phyloP scores from a whole-genome alignment of 2,797 vertebrate genomes.

The Lindbergichthys nudifrons region DNA sequence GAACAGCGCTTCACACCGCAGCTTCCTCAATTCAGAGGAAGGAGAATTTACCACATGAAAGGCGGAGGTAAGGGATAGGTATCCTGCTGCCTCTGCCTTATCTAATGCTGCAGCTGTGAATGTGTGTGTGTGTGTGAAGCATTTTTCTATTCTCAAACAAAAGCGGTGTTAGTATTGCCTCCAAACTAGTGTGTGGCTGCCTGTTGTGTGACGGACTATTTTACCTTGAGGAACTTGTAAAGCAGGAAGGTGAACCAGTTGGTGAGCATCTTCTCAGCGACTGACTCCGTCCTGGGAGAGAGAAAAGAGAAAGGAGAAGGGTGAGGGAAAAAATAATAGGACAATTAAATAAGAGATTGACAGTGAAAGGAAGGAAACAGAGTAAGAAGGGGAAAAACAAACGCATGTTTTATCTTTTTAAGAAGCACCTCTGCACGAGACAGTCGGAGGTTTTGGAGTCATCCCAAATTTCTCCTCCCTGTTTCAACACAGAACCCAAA shows the following conservation, averaged over 20 bases:
- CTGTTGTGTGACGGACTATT: slow-evolving; percentile 19
- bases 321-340: slow-evolving; percentile 10
- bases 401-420: background rate
- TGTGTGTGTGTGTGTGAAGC: slow-evolving; percentile 17
- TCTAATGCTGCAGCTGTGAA: slow-evolving; percentile 73
- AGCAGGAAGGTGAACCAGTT: slow-evolving; percentile 91
- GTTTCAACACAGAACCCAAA: slow-evolving; percentile 15
- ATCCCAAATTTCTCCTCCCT: background rate
- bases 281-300: slow-evolving; percentile 84
- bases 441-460: background rate
- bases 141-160: slow-evolving; percentile 46
- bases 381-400: background rate
- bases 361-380: background rate
- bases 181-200: slow-evolving; percentile 33
- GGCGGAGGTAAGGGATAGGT: slow-evolving; percentile 60
- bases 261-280: slow-evolving; percentile 89
- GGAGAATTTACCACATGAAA: slow-evolving; percentile 68
- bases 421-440: background rate
- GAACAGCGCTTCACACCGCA: slow-evolving; percentile 63
- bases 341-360: slow-evolving; percentile 8
- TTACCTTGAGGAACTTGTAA: slow-evolving; percentile 90
- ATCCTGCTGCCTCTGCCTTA: slow-evolving; percentile 69
- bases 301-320: slow-evolving; percentile 7
- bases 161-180: slow-evolving; percentile 43
- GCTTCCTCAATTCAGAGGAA: slow-evolving; percentile 53